Evolutionary conservation across 1,140 invertebrate genomes (phyloP).

Genomic region (Drosophila pseudoobscura): DNA sequence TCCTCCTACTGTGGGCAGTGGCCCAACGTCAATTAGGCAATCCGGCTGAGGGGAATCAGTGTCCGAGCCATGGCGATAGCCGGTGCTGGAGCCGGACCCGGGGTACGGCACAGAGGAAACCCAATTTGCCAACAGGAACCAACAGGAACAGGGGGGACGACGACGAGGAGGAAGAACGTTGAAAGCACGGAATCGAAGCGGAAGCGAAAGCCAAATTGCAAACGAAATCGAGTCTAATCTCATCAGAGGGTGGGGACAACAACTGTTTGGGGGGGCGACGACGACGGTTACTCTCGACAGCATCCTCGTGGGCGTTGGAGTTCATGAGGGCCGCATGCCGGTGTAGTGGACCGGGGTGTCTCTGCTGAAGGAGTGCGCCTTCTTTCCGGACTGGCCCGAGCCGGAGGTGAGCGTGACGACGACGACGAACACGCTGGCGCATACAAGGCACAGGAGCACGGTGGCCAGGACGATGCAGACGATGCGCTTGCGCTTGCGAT

Average conservation of each 20-base stretch:
- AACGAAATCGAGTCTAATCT: conserved; percentile 40
- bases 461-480: conserved; percentile 86
- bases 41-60: conserved; percentile 6
- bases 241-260: not conserved
- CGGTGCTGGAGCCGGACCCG: too few relatives aligned
- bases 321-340: conserved; percentile 80
- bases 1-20: not conserved
- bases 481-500: conserved; percentile 86
- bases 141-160: too few relatives aligned
- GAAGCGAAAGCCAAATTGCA: conserved; percentile 47
- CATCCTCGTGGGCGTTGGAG: conserved; percentile 28
- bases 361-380: conserved; percentile 87
- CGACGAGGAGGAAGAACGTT: too few relatives aligned
- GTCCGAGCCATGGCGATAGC: not conserved
- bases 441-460: conserved; percentile 87
- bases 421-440: conserved; percentile 88
- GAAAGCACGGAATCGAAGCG: conserved; percentile 28
- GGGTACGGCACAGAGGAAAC: not conserved
- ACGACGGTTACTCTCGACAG: conserved; percentile 3
- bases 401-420: conserved; percentile 89
- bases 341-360: conserved; percentile 82
- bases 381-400: conserved; percentile 85
- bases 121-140: too few relatives aligned
- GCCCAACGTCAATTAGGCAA: conserved; percentile 11
- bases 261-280: conserved; percentile 6